Percentiles rank a stretch among this genome's conserved stretches.
Evolutionary conservation across 2,888 invertebrate genomes (phyloP).

Genomic region (Caenorhabditis sinica): DNA sequence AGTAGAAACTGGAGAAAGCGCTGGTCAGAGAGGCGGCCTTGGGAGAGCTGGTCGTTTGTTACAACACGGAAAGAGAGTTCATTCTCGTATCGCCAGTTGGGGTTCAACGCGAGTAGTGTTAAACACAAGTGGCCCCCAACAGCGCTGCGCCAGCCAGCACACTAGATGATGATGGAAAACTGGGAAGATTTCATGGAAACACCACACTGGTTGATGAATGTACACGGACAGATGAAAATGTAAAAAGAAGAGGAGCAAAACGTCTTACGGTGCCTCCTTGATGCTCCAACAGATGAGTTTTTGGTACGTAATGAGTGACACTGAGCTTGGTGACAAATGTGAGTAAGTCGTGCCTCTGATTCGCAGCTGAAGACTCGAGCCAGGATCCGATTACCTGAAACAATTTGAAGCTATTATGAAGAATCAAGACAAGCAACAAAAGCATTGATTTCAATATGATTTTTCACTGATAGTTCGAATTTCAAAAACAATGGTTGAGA

Average conservation of each 20-base stretch:
- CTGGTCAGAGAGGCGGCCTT: slow-evolving; percentile 51
- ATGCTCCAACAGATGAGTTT: slow-evolving; percentile 70
- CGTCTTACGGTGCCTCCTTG: slow-evolving; percentile 78
- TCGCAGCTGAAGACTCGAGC: slow-evolving; percentile 67
- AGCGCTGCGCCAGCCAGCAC: not conserved
- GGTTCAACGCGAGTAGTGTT: slow-evolving; percentile 62
- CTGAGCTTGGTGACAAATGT: slow-evolving; percentile 69
- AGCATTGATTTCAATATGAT: slow-evolving; percentile 5
- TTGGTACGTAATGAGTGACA: slow-evolving; percentile 74
- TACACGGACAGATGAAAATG: slow-evolving; percentile 25
- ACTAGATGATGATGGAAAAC: slow-evolving; percentile 42
- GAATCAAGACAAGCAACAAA: slow-evolving; percentile 23
- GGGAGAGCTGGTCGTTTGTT: slow-evolving; percentile 46
- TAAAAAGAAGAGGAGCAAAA: slow-evolving; percentile 43
- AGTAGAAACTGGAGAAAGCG: slow-evolving; percentile 42
- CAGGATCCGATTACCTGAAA: slow-evolving; percentile 75
- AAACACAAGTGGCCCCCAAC: slow-evolving; percentile 44
- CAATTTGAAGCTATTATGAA: not conserved
- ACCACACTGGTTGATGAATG: slow-evolving; percentile 47
- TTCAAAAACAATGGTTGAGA: not conserved
- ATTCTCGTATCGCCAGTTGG: slow-evolving; percentile 63
- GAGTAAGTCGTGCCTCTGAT: slow-evolving; percentile 63
- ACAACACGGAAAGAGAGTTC: slow-evolving; percentile 64
- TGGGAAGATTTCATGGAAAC: slow-evolving; percentile 59
- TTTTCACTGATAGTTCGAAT: not conserved